These are phyloP conservation scores for Zoroaster sp. DNA, from an alignment of 53 echinoderm and acorn worm species.

Conservation along the genomic window DNA sequence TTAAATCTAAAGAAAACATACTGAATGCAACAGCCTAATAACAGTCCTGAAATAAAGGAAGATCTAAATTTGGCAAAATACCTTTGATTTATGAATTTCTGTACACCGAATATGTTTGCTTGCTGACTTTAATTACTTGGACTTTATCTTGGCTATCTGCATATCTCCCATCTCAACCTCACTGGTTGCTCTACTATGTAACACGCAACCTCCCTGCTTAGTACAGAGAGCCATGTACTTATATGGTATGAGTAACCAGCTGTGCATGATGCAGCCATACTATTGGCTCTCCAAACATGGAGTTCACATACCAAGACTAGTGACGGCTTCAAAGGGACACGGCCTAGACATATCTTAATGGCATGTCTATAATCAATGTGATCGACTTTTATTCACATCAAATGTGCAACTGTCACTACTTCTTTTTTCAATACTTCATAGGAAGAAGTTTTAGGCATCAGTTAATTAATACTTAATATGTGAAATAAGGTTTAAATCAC, in stretches of 20 bases:
- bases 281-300: constrained; percentile 47
- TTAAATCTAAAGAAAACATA: too few relatives aligned
- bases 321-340: not conserved
- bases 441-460: not conserved
- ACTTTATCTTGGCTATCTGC: not conserved
- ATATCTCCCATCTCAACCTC: too few relatives aligned
- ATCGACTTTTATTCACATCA: not conserved
- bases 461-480: not conserved
- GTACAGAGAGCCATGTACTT: constrained; percentile 18
- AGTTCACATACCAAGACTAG: constrained; percentile 33
- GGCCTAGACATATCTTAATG: not conserved
- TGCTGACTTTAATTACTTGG: too few relatives aligned
- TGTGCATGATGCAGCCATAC: constrained; percentile 8
- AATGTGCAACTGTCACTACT: not conserved
- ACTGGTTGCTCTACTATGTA: too few relatives aligned
- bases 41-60: too few relatives aligned
- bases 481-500: not conserved
- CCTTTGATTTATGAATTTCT: not conserved
- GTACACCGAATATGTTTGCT: too few relatives aligned
- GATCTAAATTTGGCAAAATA: not conserved
- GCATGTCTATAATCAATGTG: not conserved
- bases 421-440: not conserved
- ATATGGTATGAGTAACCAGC: constrained; percentile 35
- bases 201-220: not conserved
- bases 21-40: too few relatives aligned